These are phyloP conservation scores for Drosophila oshimai DNA, from an alignment of 1,140 invertebrate species.

Conservation along the genomic window DNA sequence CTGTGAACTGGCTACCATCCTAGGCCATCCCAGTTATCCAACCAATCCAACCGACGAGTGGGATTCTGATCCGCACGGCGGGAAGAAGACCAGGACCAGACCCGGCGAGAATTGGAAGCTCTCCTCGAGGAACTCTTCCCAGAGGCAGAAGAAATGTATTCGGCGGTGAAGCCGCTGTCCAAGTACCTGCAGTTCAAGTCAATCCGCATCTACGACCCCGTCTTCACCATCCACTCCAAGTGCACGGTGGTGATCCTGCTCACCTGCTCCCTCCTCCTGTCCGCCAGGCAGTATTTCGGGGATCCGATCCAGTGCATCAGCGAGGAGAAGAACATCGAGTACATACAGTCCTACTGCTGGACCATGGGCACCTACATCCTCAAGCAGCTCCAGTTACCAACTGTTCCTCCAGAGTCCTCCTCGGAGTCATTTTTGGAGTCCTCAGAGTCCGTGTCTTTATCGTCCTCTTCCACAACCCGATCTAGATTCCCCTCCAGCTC, in stretches of 20 bases:
- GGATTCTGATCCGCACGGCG: background rate
- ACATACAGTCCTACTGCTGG: slow-evolving; percentile 90
- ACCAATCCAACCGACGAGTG: background rate
- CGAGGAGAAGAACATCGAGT: slow-evolving; percentile 84
- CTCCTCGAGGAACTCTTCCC: slow-evolving; percentile 60
- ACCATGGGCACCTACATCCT: slow-evolving; percentile 90
- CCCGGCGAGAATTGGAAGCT: slow-evolving; percentile 54
- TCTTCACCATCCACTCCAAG: slow-evolving; percentile 88
- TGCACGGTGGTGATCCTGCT: slow-evolving; percentile 87
- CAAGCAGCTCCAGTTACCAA: slow-evolving; percentile 30
- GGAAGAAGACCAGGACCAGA: background rate
- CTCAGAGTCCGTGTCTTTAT: no score
- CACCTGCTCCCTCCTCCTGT: slow-evolving; percentile 86
- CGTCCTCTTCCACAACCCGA: background rate
- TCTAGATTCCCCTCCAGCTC: background rate
- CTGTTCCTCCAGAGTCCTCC: background rate
- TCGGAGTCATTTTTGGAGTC: no score
- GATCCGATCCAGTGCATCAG: slow-evolving; percentile 88
- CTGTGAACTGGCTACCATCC: slow-evolving; percentile 43
- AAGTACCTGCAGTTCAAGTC: slow-evolving; percentile 85
- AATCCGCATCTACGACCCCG: slow-evolving; percentile 86
- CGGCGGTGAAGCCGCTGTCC: slow-evolving; percentile 77
- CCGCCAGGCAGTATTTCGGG: slow-evolving; percentile 88
- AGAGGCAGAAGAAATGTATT: slow-evolving; percentile 75
- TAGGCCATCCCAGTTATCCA: slow-evolving; percentile 5